phyloP scores from a whole-genome alignment of 2,113 vertebrate species.

The Pedionomus torquatus region DNA sequence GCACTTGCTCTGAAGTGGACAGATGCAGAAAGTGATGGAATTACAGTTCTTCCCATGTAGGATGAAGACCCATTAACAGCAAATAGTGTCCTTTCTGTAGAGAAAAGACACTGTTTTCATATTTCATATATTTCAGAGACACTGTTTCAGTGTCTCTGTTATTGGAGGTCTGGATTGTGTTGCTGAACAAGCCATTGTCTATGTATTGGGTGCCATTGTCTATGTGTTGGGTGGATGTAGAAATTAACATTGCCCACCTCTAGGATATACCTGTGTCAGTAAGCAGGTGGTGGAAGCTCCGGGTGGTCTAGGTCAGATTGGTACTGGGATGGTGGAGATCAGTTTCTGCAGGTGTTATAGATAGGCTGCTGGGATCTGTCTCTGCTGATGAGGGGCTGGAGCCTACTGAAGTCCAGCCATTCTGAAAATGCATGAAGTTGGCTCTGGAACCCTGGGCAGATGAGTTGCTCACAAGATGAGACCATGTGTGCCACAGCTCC shows the following conservation, averaged over 20 bases:
- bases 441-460: not conserved
- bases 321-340: not conserved
- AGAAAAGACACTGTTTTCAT: too few relatives aligned
- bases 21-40: not conserved
- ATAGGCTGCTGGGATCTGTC: not conserved
- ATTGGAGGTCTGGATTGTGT: not conserved
- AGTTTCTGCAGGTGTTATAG: rapidly evolving
- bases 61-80: not conserved
- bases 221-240: not conserved
- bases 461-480: not conserved
- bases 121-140: too few relatives aligned
- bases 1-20: not conserved
- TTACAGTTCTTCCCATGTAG: not conserved
- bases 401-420: not conserved
- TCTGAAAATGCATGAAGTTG: not conserved
- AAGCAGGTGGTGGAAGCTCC: not conserved
- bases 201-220: not conserved
- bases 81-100: not conserved
- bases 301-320: not conserved
- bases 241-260: not conserved
- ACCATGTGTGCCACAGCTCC: not conserved
- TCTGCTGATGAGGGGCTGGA: not conserved
- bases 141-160: not conserved
- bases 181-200: not conserved
- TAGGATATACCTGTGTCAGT: not conserved